These are phyloP conservation scores for Micrasema longulum DNA, from an alignment of 1,140 invertebrate genomes.

Conservation along the genomic window DNA sequence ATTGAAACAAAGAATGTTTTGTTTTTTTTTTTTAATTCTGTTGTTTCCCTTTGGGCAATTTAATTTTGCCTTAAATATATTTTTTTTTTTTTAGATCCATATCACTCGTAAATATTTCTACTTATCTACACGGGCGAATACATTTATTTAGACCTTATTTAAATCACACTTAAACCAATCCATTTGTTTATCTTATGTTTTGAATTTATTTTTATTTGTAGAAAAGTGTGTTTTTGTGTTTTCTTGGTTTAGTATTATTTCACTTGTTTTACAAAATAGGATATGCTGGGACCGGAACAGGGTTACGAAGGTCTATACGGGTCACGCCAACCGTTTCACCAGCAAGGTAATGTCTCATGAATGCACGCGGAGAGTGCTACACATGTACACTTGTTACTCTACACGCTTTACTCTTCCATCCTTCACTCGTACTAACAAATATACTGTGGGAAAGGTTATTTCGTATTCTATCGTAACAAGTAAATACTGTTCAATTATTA, in stretches of 20 bases:
- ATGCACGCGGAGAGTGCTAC: conserved; percentile 35
- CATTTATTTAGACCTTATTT: conserved; percentile 15
- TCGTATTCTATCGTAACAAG: no score
- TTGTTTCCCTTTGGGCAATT: no score
- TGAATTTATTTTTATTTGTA: conserved; percentile 30
- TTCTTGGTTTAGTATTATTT: conserved; percentile 68
- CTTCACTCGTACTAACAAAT: no score
- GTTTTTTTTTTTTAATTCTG: no score
- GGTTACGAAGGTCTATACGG: conserved; percentile 92
- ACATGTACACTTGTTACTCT: conserved; percentile 10
- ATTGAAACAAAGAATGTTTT: no score
- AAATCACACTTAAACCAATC: conserved; percentile 45
- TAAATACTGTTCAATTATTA: no score
- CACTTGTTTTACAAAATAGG: conserved; percentile 74
- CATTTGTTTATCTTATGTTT: conserved; percentile 4
- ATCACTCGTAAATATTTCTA: no score
- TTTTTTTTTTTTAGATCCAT: no score
- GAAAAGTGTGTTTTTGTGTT: conserved; percentile 42
- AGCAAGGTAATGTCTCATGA: conserved; percentile 77
- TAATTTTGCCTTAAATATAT: no score
- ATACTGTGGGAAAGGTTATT: no score
- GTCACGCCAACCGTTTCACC: conserved; percentile 78
- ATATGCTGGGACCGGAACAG: conserved; percentile 93
- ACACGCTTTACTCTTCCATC: conserved; percentile 23
- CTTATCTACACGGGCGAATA: no score